Conservation (phyloP, 2,888 invertebrate genomes). For the Frankliniella intonsa region DNA sequence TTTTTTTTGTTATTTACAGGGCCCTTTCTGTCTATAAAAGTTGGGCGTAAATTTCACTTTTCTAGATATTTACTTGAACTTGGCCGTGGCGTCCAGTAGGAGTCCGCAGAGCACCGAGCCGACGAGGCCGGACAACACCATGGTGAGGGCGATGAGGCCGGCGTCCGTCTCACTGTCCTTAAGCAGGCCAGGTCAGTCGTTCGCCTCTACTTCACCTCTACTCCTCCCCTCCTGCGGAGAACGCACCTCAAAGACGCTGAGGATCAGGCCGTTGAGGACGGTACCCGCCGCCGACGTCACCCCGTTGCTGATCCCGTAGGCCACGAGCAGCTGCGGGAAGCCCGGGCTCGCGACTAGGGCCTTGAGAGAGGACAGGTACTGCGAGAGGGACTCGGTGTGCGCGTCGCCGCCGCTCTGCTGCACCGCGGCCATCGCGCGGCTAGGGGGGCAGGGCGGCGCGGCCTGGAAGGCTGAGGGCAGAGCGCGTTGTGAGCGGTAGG, state of each 20-base stretch:
- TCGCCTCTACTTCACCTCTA: too few species aligned
- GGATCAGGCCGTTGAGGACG: conserved; percentile 50
- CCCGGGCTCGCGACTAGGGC: not conserved
- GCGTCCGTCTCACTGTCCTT: conserved; percentile 46
- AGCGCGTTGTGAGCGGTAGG: too few species aligned
- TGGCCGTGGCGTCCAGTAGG: conserved; percentile 53
- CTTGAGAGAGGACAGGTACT: not conserved
- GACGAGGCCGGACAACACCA: conserved; percentile 53
- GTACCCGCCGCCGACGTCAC: conserved; percentile 52
- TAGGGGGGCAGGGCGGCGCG: not conserved
- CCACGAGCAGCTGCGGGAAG: not conserved
- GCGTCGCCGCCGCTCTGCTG: not conserved
- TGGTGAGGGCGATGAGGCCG: conserved; percentile 52
- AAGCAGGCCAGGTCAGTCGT: conserved; percentile 24
- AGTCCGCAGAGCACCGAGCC: conserved; percentile 54
- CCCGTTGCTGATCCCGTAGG: conserved; percentile 40
- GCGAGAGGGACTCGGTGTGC: not conserved
- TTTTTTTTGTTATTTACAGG: not conserved
- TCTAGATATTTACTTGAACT: conserved; percentile 50
- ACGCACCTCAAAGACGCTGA: conserved; percentile 45
- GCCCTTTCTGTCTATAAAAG: not conserved
- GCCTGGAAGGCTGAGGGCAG: not conserved
- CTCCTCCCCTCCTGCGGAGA: too few species aligned
- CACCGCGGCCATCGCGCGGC: not conserved
- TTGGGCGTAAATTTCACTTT: too few species aligned